Base-by-base conservation (phyloP, 2,888 invertebrate species). In the Harmothoe impar region DNA sequence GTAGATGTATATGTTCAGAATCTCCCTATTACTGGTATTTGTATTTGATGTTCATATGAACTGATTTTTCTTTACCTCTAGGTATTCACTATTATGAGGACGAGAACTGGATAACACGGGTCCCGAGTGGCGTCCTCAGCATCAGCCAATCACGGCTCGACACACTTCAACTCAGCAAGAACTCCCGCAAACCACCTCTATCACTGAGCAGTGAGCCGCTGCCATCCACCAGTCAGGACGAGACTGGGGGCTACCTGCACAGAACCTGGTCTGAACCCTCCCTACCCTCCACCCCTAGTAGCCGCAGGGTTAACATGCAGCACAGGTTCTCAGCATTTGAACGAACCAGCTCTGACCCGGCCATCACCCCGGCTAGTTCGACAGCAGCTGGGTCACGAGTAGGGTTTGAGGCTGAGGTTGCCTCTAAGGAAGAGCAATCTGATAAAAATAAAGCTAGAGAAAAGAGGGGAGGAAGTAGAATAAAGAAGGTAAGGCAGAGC, bases 51-150 rank as follows among this genome's bases (percentile, higher is more conserved):
- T n/a, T 23, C 15, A 20, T 78, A n/a, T 62, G 3, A 62, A 62
- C 3, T n/a, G 1, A 62, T 62, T 3, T 15, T 62, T n/a, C n/a
- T 15, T 62, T n/a, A 3, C 15, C 77, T 20, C 78, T n/a, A 89
- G 89, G 89, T 0, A 89, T 89, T 25, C 72, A 77, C 23, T 89
- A 89, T 77, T 89, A 89, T 29, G 89, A 89, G 25, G 89, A 89
- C n/a, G 89, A 89, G 15, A 89, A 89, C 89, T 89, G 89, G 89
- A 89, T 89, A 17, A 62, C 31, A 23, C 35, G 78, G 23, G 89
- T 89, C 0, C 89, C 89, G 12, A 35, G 78, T 33, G 89, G 89
- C 5, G 89, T 89, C 31, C 89, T 89, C 15, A 35, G 89, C n/a
- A 89, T 89, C 35, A 89, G 68, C n/a, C 62, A 89, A 23, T 25